Evolutionary conservation across 2,888 invertebrate genomes (phyloP).

Genomic region (Epinotia ramella): DNA sequence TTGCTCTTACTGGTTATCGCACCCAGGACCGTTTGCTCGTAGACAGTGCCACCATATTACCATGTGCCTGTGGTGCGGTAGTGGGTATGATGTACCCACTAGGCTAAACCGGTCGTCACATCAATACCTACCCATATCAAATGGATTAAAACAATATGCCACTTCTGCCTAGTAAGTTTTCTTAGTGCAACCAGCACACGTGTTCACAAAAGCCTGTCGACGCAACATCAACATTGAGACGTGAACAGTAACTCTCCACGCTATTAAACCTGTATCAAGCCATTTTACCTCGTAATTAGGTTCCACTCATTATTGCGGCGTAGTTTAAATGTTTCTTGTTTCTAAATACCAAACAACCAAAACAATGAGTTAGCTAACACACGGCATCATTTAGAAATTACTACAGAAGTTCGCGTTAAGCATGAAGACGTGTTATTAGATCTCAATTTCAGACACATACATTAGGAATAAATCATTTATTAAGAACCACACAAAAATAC

Average conservation of each 20-base stretch:
- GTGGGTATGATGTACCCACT: no score
- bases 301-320: constrained; percentile 57
- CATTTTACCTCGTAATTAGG: constrained; percentile 62
- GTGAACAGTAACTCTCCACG: constrained; percentile 46
- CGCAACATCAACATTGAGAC: constrained; percentile 48
- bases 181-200: constrained; percentile 8
- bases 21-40: no score
- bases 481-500: no score
- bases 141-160: neutral
- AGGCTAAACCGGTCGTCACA: neutral
- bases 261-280: constrained; percentile 56
- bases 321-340: constrained; percentile 56
- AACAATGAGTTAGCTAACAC: constrained; percentile 54
- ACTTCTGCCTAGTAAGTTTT: constrained; percentile 14
- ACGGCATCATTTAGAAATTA: constrained; percentile 50
- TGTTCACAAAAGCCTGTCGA: constrained; percentile 39
- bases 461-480: no score
- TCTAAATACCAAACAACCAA: constrained; percentile 53
- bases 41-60: no score
- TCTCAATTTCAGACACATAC: neutral
- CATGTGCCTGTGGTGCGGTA: no score
- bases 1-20: no score
- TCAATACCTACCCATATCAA: neutral
- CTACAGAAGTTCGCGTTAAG: constrained; percentile 7
- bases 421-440: neutral